phyloP scores from a whole-genome alignment of 35 echinoderm and acorn worm genomes.

The Patiria miniata region DNA sequence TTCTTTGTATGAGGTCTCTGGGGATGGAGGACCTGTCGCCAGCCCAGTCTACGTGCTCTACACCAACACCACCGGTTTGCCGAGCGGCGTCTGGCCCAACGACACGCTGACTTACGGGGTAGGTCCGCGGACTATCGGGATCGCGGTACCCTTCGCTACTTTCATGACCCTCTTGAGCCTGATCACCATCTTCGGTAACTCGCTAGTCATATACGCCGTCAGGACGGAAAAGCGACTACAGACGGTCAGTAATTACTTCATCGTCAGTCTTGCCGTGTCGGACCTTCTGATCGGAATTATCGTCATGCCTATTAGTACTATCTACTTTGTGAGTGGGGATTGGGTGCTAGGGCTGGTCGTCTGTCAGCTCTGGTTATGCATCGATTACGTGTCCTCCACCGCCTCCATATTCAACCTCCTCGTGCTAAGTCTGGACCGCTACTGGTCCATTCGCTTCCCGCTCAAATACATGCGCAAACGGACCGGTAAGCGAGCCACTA shows the following conservation, averaged over 20 bases:
- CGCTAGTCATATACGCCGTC: slow-evolving; percentile 90
- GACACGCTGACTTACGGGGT: not conserved
- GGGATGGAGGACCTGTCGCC: not conserved
- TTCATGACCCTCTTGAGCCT: slow-evolving; percentile 76
- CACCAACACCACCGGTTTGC: not conserved
- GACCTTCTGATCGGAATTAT: slow-evolving; percentile 90
- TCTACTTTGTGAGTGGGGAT: slow-evolving; percentile 72
- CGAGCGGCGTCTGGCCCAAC: not conserved
- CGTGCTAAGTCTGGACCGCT: slow-evolving; percentile 89
- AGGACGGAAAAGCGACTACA: slow-evolving; percentile 83
- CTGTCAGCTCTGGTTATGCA: slow-evolving; percentile 87
- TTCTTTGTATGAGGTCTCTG: not conserved
- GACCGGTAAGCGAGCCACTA: slow-evolving; percentile 75
- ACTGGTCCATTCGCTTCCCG: slow-evolving; percentile 94
- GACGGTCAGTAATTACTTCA: slow-evolving; percentile 97
- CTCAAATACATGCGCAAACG: slow-evolving; percentile 93
- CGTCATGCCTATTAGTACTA: slow-evolving; percentile 92
- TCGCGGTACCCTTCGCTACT: slow-evolving; percentile 73
- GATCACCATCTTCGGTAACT: slow-evolving; percentile 85
- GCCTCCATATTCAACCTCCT: slow-evolving; percentile 98
- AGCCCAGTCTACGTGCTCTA: not conserved
- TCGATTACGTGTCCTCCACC: slow-evolving; percentile 95
- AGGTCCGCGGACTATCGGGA: slow-evolving; percentile 16
- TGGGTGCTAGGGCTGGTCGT: slow-evolving; percentile 82
- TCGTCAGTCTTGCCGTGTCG: slow-evolving; percentile 85